phyloP scores from a whole-genome alignment of 2,888 invertebrate species.

The Coelinius sp. region DNA sequence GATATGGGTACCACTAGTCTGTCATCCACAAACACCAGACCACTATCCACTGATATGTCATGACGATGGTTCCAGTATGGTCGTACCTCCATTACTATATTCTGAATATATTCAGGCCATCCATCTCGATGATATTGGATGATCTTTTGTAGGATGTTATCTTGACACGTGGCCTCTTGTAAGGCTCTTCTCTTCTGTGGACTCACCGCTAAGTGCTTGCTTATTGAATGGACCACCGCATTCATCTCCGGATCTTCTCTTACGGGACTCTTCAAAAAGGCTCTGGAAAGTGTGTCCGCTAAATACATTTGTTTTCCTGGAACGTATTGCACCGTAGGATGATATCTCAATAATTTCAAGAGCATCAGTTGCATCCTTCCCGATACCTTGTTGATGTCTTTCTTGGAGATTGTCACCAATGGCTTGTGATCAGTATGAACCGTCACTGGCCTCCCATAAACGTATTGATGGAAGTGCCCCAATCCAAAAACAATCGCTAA shows the following conservation, averaged over 20 bases:
- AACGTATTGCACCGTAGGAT: conserved; percentile 37
- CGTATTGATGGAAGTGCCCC: conserved; percentile 59
- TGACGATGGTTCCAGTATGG: not conserved
- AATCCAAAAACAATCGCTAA: conserved; percentile 60
- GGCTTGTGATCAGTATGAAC: conserved; percentile 59
- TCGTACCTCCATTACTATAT: not conserved
- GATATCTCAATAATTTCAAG: conserved; percentile 37
- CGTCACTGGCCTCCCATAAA: conserved; percentile 31
- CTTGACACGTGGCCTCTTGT: conserved; percentile 35
- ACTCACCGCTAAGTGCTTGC: conserved; percentile 30
- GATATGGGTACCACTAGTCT: conserved; percentile 42
- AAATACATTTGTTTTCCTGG: conserved; percentile 40
- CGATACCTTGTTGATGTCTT: conserved; percentile 41
- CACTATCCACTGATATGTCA: conserved; percentile 18
- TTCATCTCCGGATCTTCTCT: conserved; percentile 40
- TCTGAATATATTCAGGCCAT: conserved; percentile 44
- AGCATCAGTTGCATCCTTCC: conserved; percentile 42
- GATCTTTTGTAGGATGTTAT: conserved; percentile 38
- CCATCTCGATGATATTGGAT: conserved; percentile 38
- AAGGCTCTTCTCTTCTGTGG: conserved; percentile 39
- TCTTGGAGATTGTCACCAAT: conserved; percentile 50
- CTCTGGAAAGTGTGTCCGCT: conserved; percentile 41
- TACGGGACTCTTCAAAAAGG: not conserved
- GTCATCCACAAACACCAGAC: conserved; percentile 42
- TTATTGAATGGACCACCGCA: conserved; percentile 38